Evolutionary conservation across 2,888 invertebrate genomes (phyloP).

Genomic region (Xylophagus ater): DNA sequence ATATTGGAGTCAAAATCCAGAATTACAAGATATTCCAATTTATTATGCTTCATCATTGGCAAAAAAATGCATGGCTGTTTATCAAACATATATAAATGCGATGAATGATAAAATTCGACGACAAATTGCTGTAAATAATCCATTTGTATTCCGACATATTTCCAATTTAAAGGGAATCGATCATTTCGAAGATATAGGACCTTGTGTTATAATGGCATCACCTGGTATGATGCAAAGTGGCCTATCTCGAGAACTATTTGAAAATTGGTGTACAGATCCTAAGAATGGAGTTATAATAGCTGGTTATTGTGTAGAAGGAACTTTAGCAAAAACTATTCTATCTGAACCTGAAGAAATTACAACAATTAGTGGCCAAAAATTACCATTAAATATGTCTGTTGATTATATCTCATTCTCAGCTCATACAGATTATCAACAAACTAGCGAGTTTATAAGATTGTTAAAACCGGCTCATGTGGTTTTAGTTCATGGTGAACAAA

Average conservation of each 20-base stretch:
- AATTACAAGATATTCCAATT: constrained; percentile 95
- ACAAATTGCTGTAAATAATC: constrained; percentile 96
- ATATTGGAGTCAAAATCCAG: constrained; percentile 95
- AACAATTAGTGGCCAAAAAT: constrained; percentile 88
- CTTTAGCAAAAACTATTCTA: constrained; percentile 82
- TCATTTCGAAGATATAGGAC: constrained; percentile 98
- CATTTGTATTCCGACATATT: constrained; percentile 97
- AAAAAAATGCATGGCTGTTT: constrained; percentile 99
- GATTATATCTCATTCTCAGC: constrained; percentile 99
- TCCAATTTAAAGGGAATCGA: constrained; percentile 95
- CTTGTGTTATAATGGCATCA: constrained; percentile 98
- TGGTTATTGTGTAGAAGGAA: constrained; percentile 88
- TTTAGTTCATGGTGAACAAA: constrained; percentile 95
- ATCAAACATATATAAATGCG: constrained; percentile 98
- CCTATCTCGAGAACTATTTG: constrained; percentile 91
- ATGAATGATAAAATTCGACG: constrained; percentile 97
- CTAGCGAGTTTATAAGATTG: constrained; percentile 90
- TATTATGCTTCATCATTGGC: constrained; percentile 99
- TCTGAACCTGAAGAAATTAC: constrained; percentile 97
- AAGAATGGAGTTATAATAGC: constrained; percentile 98
- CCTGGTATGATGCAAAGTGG: constrained; percentile 99
- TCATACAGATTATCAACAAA: constrained; percentile 96
- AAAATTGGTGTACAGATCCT: constrained; percentile 96
- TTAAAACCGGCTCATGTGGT: constrained; percentile 94
- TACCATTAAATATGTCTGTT: constrained; percentile 93